phyloP scores from a whole-genome alignment of 1,140 invertebrate species.

The Drosophila nannoptera region DNA sequence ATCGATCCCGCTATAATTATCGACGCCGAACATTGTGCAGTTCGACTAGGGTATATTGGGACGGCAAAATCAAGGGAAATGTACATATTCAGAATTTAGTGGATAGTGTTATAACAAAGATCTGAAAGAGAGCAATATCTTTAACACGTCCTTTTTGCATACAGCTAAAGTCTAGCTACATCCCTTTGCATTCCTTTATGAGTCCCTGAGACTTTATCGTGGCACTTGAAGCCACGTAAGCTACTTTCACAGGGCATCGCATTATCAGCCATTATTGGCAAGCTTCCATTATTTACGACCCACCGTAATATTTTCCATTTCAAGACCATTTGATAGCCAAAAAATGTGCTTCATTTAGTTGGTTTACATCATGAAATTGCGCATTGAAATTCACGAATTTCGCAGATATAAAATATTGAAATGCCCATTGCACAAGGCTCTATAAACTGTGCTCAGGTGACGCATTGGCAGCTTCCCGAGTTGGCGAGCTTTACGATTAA shows the following conservation, averaged over 20 bases:
- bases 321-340: neutral
- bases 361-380: conserved; percentile 8
- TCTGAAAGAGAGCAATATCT: neutral
- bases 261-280: neutral
- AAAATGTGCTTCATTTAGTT: conserved; percentile 10
- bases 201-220: too few relatives aligned
- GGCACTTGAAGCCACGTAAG: neutral
- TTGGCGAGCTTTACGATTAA: neutral
- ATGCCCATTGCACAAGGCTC: neutral
- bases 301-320: conserved; percentile 4
- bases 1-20: conserved; percentile 10
- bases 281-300: neutral
- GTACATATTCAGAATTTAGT: too few relatives aligned
- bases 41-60: neutral
- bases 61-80: too few relatives aligned
- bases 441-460: conserved; percentile 9
- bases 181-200: too few relatives aligned
- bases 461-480: conserved; percentile 12
- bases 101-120: too few relatives aligned
- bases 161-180: too few relatives aligned
- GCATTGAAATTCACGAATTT: conserved; percentile 7
- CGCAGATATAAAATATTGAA: neutral
- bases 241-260: neutral
- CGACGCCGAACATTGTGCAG: neutral
- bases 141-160: too few relatives aligned